Conservation (phyloP, 2,113 vertebrate species). For the Bubo bubo region DNA sequence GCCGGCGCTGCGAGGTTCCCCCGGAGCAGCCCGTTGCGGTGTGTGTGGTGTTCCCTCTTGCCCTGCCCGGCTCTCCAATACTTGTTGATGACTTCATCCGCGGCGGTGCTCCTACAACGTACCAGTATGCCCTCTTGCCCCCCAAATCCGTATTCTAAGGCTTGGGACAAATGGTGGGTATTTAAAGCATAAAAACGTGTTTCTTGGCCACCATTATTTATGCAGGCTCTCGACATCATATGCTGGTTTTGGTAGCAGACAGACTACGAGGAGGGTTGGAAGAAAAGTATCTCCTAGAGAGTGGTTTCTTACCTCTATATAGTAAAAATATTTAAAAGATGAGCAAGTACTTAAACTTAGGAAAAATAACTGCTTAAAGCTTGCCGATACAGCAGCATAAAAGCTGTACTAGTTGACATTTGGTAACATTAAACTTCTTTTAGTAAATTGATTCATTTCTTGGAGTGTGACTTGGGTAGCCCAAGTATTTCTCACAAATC, state of each 20-base stretch:
- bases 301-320: neutral
- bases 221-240: rapidly evolving
- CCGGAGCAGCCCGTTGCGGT: rapidly evolving
- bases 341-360: neutral
- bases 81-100: rapidly evolving
- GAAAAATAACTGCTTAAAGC: neutral
- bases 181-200: rapidly evolving
- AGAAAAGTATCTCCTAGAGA: neutral
- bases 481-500: neutral
- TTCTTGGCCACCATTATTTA: rapidly evolving
- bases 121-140: rapidly evolving
- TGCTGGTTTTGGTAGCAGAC: neutral
- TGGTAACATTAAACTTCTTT: neutral
- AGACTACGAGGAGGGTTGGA: neutral
- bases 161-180: rapidly evolving
- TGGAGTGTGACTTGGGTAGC: neutral
- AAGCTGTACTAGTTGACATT: neutral
- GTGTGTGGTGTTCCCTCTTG: rapidly evolving
- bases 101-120: rapidly evolving
- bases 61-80: rapidly evolving
- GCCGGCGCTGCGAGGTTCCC: neutral
- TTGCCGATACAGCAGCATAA: neutral
- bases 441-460: neutral
- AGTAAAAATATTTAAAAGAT: neutral
- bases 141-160: rapidly evolving